Evolutionary conservation across 2,888 invertebrate genomes (phyloP).

Genomic region (Napeogenes inachia): DNA sequence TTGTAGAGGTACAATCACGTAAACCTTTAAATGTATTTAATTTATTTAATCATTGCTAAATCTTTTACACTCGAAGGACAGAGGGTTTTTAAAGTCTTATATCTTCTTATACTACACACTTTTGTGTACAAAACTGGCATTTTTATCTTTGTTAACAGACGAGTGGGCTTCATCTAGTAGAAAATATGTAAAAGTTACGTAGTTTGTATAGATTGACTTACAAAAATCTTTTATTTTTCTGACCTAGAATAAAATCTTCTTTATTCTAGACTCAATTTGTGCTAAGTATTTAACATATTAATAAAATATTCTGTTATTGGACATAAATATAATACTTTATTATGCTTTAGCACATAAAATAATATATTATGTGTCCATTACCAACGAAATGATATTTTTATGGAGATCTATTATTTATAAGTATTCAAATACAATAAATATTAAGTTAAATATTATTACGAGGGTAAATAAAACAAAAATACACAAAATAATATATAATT

Average conservation of each 20-base stretch:
- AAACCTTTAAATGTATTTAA: too few relatives aligned
- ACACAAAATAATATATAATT: too few relatives aligned
- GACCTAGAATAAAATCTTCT: neutral
- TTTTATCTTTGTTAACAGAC: slow-evolving; percentile 65
- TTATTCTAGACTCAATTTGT: too few relatives aligned
- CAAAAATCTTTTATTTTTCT: neutral
- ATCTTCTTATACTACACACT: slow-evolving; percentile 7
- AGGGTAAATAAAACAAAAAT: too few relatives aligned
- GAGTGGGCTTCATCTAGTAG: slow-evolving; percentile 52
- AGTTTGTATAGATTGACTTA: slow-evolving; percentile 18
- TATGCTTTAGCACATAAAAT: too few relatives aligned
- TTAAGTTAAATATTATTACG: neutral
- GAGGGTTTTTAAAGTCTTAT: neutral
- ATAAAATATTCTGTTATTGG: too few relatives aligned
- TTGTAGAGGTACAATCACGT: too few relatives aligned
- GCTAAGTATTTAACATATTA: too few relatives aligned
- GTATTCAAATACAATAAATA: neutral
- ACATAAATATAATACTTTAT: too few relatives aligned
- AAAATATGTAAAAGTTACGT: slow-evolving; percentile 42
- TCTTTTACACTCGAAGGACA: neutral
- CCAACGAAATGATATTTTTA: slow-evolving; percentile 12
- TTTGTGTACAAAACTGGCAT: slow-evolving; percentile 23
- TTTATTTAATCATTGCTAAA: neutral
- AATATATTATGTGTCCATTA: neutral
- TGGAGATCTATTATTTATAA: too few relatives aligned